Conservation (phyloP, 2,888 invertebrate species). For the Melanostoma mellinum region DNA sequence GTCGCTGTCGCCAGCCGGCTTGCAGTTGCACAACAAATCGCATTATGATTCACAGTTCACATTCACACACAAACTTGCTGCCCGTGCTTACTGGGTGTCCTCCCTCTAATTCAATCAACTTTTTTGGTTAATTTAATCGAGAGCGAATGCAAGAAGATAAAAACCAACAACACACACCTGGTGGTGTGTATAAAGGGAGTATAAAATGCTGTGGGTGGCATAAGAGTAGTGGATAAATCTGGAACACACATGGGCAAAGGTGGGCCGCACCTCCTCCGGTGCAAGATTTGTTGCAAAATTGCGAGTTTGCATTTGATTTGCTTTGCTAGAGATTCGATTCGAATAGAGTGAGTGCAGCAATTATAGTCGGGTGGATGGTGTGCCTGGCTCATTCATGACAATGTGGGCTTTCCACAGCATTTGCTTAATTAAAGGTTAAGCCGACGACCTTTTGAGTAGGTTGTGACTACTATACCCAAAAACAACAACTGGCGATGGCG, state of each 20-base stretch:
- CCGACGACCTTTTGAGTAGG: constrained; percentile 46
- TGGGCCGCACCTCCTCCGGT: constrained; percentile 55
- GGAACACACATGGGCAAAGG: constrained; percentile 56
- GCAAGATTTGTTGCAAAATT: constrained; percentile 56
- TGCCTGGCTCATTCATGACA: constrained; percentile 15
- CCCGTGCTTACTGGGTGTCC: constrained; percentile 32
- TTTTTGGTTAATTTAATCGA: constrained; percentile 59
- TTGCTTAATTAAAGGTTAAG: constrained; percentile 63
- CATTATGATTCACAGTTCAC: constrained; percentile 60
- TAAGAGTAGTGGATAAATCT: constrained; percentile 7
- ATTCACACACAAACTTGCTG: constrained; percentile 26
- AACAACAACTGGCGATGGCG: constrained; percentile 15
- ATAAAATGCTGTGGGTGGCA: constrained; percentile 43
- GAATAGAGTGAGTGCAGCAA: neutral
- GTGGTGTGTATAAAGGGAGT: too few species aligned
- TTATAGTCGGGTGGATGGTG: constrained; percentile 14
- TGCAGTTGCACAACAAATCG: constrained; percentile 67
- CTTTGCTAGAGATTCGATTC: constrained; percentile 1
- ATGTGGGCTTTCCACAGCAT: constrained; percentile 16
- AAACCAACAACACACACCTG: neutral
- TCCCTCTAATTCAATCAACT: constrained; percentile 54
- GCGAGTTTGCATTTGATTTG: constrained; percentile 10
- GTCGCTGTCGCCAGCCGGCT: constrained; percentile 47
- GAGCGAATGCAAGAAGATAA: constrained; percentile 44
- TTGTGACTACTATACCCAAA: neutral